Evolutionary conservation across 2,113 vertebrate species (phyloP).

Genomic region (Scophthalmus maximus): DNA sequence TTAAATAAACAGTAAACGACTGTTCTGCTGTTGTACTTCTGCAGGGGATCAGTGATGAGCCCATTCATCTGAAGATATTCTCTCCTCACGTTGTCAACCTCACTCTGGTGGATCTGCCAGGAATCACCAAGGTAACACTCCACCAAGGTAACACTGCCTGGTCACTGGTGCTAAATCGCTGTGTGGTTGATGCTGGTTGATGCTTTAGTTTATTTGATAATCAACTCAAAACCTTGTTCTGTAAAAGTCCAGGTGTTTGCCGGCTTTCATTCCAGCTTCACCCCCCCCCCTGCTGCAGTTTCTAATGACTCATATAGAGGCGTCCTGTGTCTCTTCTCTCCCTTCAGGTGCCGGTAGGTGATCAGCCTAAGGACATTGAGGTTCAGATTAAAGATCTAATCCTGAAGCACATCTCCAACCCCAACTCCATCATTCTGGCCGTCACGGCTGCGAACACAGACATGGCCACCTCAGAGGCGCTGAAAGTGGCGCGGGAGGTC

Average conservation of each 20-base stretch:
- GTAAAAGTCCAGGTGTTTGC: neutral
- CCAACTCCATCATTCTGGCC: constrained; percentile 97
- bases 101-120: constrained; percentile 97
- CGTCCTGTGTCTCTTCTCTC: constrained; percentile 6
- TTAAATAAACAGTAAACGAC: neutral
- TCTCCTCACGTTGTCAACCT: constrained; percentile 96
- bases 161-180: constrained; percentile 3
- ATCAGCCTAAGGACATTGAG: constrained; percentile 98
- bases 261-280: constrained; percentile 50
- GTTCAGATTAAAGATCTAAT: constrained; percentile 96
- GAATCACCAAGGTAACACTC: constrained; percentile 96
- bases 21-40: constrained; percentile 42
- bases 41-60: constrained; percentile 97
- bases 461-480: constrained; percentile 98
- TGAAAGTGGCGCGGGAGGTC: constrained; percentile 96
- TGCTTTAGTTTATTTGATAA: constrained; percentile 7
- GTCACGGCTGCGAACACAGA: constrained; percentile 98
- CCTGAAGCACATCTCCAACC: constrained; percentile 96
- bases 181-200: too few species aligned
- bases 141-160: neutral
- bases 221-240: too few species aligned
- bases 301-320: constrained; percentile 14
- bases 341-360: constrained; percentile 95
- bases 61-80: constrained; percentile 98
- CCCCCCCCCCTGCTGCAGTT: constrained; percentile 25